Evolutionary conservation across 2,797 vertebrate genomes (phyloP).

Genomic region (Catostomus latipinnis): DNA sequence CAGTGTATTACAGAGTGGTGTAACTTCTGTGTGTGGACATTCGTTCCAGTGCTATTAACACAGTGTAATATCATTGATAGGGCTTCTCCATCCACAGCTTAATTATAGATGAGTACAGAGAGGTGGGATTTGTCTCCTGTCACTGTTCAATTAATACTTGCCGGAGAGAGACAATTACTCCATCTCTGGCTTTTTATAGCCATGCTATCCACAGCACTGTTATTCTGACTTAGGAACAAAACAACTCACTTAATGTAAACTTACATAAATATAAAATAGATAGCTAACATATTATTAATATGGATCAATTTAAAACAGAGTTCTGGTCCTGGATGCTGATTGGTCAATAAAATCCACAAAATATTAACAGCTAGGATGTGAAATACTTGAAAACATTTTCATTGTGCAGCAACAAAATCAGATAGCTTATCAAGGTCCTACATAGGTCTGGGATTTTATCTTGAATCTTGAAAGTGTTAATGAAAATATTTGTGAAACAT

Average conservation of each 20-base stretch:
- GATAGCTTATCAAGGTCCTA: too few relatives aligned
- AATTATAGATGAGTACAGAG: slow-evolving; percentile 84
- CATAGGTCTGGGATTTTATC: too few relatives aligned
- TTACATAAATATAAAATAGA: background rate
- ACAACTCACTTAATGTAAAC: too few relatives aligned
- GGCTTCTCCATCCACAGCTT: slow-evolving; percentile 41
- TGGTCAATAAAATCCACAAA: background rate
- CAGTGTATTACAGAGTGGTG: background rate
- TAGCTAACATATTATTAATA: background rate
- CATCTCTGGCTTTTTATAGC: slow-evolving; percentile 31
- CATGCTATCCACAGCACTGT: slow-evolving; percentile 5
- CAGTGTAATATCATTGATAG: slow-evolving; percentile 50
- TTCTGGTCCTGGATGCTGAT: background rate
- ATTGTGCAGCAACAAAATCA: too few relatives aligned
- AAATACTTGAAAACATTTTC: too few relatives aligned
- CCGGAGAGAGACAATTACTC: slow-evolving; percentile 21
- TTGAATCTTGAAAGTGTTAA: too few relatives aligned
- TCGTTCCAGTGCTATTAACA: slow-evolving; percentile 32
- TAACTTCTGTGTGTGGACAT: slow-evolving; percentile 3
- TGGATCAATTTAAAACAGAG: background rate
- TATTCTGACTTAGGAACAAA: slow-evolving; percentile 8
- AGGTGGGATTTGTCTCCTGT: slow-evolving; percentile 87
- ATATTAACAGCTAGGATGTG: too few relatives aligned
- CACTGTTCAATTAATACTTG: slow-evolving; percentile 86
- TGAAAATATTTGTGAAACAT: too few relatives aligned